Percentiles rank a stretch among this genome's conserved stretches.
phyloP scores from a whole-genome alignment of 92 coral and sea anemone species.

The Chrysogorgia sp. region DNA sequence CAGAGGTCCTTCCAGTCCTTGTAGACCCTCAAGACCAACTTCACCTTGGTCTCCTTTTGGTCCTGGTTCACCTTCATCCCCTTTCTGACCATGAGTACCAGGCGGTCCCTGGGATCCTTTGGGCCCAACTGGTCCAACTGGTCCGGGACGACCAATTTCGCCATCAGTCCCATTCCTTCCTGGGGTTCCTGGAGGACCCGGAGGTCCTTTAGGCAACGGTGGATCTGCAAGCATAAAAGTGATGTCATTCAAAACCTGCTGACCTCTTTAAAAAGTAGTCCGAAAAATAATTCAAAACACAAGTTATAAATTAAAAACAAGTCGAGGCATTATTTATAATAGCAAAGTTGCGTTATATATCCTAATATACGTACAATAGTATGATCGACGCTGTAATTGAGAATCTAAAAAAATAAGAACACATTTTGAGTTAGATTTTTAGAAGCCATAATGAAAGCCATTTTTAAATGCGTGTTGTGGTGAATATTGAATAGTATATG shows the following conservation, averaged over 20 bases:
- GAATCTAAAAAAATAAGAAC: conserved; percentile 8
- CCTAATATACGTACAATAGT: conserved; percentile 2
- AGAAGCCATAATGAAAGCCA: too few species aligned
- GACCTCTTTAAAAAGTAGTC: not conserved
- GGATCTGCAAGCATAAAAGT: too few species aligned
- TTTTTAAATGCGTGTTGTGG: too few species aligned
- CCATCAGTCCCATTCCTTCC: conserved; percentile 36
- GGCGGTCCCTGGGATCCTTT: not conserved
- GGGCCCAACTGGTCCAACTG: conserved; percentile 1
- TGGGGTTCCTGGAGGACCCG: conserved; percentile 11
- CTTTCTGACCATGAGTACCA: not conserved
- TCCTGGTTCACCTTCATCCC: conserved; percentile 15
- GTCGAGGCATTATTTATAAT: too few species aligned
- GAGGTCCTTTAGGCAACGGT: not conserved
- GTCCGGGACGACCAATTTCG: not conserved
- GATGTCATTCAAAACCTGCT: not conserved
- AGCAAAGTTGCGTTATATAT: not conserved
- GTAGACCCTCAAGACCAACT: not conserved
- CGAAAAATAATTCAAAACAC: not conserved
- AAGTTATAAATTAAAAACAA: not conserved
- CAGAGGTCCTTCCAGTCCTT: conserved; percentile 1
- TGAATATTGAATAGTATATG: too few species aligned
- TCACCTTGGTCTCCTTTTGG: conserved; percentile 4
- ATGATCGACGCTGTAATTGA: conserved; percentile 4
- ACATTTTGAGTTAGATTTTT: not conserved